Evolutionary conservation across 2,888 invertebrate genomes (phyloP).

Genomic region (Margaritifera margaritifera): DNA sequence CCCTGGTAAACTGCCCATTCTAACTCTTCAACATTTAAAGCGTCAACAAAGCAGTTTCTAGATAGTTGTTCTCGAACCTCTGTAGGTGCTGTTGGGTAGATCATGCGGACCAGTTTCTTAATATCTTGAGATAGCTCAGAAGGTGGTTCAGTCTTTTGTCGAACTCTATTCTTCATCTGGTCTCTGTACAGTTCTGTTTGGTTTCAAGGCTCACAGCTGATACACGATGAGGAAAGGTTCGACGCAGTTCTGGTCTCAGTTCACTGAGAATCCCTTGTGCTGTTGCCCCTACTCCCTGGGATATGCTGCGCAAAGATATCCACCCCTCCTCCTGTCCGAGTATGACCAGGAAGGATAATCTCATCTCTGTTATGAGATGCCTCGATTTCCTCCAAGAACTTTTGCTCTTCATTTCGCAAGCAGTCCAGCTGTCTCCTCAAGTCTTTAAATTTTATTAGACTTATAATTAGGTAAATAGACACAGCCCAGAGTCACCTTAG

Average conservation of each 20-base stretch:
- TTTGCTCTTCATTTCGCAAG: too few relatives aligned
- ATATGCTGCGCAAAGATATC: too few relatives aligned
- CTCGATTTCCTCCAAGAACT: too few relatives aligned
- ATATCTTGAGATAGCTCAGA: background rate
- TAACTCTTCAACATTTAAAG: background rate
- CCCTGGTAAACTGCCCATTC: background rate
- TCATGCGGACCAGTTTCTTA: too few relatives aligned
- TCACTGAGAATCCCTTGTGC: background rate
- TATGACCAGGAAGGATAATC: too few relatives aligned
- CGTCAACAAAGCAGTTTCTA: background rate
- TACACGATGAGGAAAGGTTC: background rate
- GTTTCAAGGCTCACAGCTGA: background rate
- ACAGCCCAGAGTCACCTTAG: too few relatives aligned
- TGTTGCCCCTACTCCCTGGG: too few relatives aligned
- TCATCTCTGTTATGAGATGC: too few relatives aligned
- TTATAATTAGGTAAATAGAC: too few relatives aligned
- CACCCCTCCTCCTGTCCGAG: too few relatives aligned
- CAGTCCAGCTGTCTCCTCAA: too few relatives aligned
- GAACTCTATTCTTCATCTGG: background rate
- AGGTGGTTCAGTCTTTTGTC: background rate
- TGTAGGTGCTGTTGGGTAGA: background rate
- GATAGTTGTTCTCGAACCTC: background rate
- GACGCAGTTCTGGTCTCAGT: background rate
- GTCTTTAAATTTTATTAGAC: too few relatives aligned
- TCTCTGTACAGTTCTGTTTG: constrained; percentile 2